These are phyloP conservation scores for Trissolcus basalis DNA, from an alignment of 1,140 invertebrate genomes.

Conservation along the genomic window DNA sequence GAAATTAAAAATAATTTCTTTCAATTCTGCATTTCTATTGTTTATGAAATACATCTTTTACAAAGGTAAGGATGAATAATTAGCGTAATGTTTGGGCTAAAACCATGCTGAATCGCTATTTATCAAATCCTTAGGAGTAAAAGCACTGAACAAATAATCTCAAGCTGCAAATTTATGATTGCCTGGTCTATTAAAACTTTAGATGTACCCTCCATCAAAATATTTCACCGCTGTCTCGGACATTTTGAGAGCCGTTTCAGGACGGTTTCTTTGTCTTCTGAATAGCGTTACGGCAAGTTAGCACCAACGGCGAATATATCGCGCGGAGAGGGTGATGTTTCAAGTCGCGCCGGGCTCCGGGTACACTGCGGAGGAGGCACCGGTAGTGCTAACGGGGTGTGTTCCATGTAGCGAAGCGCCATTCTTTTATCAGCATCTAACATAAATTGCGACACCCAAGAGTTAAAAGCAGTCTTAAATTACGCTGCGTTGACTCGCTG, in stretches of 20 bases:
- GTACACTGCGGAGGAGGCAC: slow-evolving; percentile 41
- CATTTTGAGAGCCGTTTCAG: slow-evolving; percentile 35
- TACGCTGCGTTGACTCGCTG: slow-evolving; percentile 75
- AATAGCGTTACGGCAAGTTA: slow-evolving; percentile 52
- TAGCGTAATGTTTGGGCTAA: no score
- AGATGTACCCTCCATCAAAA: slow-evolving; percentile 30
- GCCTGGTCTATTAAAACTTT: slow-evolving; percentile 44
- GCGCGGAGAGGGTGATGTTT: slow-evolving; percentile 45
- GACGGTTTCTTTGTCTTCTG: slow-evolving; percentile 45
- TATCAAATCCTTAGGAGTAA: slow-evolving; percentile 1
- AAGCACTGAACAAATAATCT: slow-evolving; percentile 22
- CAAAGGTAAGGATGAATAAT: no score
- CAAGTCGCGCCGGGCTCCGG: slow-evolving; percentile 33
- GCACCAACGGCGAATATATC: slow-evolving; percentile 44
- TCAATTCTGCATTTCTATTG: no score
- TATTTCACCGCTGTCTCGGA: slow-evolving; percentile 39
- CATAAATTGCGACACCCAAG: slow-evolving; percentile 77
- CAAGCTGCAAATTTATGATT: slow-evolving; percentile 24
- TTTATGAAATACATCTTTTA: no score
- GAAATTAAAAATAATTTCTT: no score
- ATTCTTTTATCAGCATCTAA: slow-evolving; percentile 77
- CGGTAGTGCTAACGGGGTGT: slow-evolving; percentile 51
- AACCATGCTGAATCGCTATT: slow-evolving; percentile 15
- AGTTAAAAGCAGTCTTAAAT: slow-evolving; percentile 78
- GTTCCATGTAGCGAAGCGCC: slow-evolving; percentile 66